A percentile compares a stretch with the other conserved stretches of the same genome.
Conservation (phyloP, 2,797 vertebrate species). For the Poecile montanus region DNA sequence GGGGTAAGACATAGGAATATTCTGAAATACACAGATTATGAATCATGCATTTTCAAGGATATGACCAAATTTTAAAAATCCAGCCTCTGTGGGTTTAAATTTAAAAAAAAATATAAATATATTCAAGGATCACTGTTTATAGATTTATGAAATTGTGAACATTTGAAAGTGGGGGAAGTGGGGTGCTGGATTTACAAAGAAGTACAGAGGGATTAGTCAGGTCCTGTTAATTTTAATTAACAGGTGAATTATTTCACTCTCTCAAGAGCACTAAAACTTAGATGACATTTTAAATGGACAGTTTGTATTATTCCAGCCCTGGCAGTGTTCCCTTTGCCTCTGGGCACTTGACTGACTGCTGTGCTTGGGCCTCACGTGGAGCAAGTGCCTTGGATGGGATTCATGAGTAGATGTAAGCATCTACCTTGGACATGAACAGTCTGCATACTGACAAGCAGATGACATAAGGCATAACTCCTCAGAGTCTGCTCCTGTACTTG, state of each 20-base stretch:
- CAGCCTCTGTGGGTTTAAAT: not conserved
- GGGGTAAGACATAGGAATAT: not conserved
- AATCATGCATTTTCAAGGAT: not conserved
- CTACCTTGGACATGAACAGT: not conserved
- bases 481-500: not conserved
- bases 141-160: not conserved
- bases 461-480: not conserved
- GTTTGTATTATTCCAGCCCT: not conserved
- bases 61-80: not conserved
- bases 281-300: conserved; percentile 11
- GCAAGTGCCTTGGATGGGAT: not conserved
- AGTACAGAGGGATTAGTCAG: not conserved
- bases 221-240: conserved; percentile 9
- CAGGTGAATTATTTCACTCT: conserved; percentile 6
- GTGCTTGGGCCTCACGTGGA: not conserved
- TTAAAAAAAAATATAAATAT: not conserved
- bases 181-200: not conserved
- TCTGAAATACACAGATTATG: not conserved
- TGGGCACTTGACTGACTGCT: not conserved
- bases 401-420: not conserved
- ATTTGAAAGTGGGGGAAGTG: not conserved
- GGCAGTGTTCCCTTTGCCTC: not conserved
- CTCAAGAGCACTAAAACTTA: not conserved
- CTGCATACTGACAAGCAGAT: not conserved
- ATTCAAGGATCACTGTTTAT: not conserved